Percentiles rank a stretch among this genome's conserved stretches.
These are phyloP conservation scores for Vireo griseus DNA, from an alignment of 2,797 vertebrate genomes.

Conservation along the genomic window DNA sequence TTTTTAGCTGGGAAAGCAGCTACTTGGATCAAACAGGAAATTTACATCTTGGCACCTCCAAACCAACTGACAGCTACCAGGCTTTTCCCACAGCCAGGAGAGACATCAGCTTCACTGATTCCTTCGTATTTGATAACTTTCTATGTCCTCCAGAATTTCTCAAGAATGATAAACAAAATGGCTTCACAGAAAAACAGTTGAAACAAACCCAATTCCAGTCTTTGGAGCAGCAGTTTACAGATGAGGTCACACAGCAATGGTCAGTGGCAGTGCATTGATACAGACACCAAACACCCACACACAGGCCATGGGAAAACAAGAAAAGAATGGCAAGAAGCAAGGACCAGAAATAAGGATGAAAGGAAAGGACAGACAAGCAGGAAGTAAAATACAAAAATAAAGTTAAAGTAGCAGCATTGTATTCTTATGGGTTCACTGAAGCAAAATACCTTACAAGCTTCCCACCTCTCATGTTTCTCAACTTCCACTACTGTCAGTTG, in stretches of 20 bases:
- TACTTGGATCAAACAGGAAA: neutral
- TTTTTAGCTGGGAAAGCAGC: neutral
- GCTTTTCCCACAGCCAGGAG: neutral
- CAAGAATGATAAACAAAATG: neutral
- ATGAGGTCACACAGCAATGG: neutral
- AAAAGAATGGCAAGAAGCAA: neutral
- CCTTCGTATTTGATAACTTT: neutral
- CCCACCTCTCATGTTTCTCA: neutral
- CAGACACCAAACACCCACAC: neutral
- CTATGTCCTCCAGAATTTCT: slow-evolving; percentile 17
- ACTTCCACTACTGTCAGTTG: slow-evolving; percentile 11
- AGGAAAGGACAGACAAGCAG: neutral
- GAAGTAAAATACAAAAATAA: neutral
- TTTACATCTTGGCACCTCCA: neutral
- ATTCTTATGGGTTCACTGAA: neutral
- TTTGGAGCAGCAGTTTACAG: neutral
- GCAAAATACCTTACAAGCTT: neutral
- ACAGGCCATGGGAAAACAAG: neutral
- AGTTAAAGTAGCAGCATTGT: neutral
- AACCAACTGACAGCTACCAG: neutral
- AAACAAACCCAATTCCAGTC: neutral
- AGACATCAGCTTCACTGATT: neutral
- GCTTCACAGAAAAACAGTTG: neutral
- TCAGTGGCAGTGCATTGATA: neutral
- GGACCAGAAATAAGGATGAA: neutral